Base-by-base conservation (phyloP, 1,140 invertebrate genomes). In the Cyrtorhinus lividipennis region DNA sequence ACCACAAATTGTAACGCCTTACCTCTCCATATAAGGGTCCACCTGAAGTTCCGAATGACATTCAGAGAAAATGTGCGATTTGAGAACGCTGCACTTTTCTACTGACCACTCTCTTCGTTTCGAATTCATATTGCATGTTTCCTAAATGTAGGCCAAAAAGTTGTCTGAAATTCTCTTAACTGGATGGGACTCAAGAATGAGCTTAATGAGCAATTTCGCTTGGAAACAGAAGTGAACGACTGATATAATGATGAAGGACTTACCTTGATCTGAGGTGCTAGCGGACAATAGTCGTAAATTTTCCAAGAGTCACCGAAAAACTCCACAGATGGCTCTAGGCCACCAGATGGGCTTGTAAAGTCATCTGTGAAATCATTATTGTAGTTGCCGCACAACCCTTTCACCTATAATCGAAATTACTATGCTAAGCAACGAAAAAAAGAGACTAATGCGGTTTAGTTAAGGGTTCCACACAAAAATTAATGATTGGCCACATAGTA, bases 301-400 rank as follows among this genome's bases (percentile, higher is more conserved):
- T 86, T 87, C 91, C 91, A 95, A 2, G 89, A 87, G 72, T 94
- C 88, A 0, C 84, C 91, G 71, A 95, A 95, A 2, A 87, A 73
- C 24, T 79, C 74, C 0, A 84, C 75, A 10, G 84, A 85, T 0
- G 81, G 83, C 70, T 91, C 87, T 23, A 83, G 72, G 0, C 88
- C 88, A 2, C 78, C 79, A 22, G 85, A 81, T 0, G 90, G 90
- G 2, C 86, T 86, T 71, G 85, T 82, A 76, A 93, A 92, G 69
- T 93, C 90, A 68, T 93, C 87, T 8, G 77, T 75, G 61, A 80
- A 78, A 69, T 94, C 84, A 24, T 83, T 83, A 72, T 96, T 91
- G 72, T 86, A 95, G 72, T 95, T 92, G 0, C 92, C 92, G 73
- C 92, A 95, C 1, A 95, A 75, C 58, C 92, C 92, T 74, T 81